Evolutionary conservation across 1,140 invertebrate species (phyloP).

Genomic region (Drosophila orena): DNA sequence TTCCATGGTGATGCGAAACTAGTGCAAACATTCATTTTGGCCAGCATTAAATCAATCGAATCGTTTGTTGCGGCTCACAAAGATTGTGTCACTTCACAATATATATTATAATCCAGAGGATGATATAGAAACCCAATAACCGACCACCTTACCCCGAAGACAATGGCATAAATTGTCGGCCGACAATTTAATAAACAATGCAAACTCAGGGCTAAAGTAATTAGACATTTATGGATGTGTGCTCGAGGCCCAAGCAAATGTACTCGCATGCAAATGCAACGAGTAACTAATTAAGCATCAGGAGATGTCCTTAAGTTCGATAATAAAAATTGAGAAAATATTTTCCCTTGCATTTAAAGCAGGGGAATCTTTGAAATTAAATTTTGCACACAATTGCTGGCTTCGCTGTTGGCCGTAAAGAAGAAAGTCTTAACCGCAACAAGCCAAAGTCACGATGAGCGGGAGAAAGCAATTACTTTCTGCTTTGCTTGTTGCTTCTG

Average conservation of each 20-base stretch:
- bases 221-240: constrained; percentile 51
- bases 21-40: constrained; percentile 17
- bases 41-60: constrained; percentile 38
- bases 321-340: no score
- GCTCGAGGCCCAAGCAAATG: constrained; percentile 31
- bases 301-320: constrained; percentile 12
- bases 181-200: constrained; percentile 72
- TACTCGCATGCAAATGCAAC: constrained; percentile 15
- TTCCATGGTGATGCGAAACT: constrained; percentile 2
- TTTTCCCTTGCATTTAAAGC: background rate
- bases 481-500: constrained; percentile 73
- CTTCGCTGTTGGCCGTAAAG: constrained; percentile 26
- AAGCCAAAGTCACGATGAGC: constrained; percentile 54
- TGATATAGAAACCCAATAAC: background rate
- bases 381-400: constrained; percentile 51
- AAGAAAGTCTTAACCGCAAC: constrained; percentile 32
- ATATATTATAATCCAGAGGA: constrained; percentile 5
- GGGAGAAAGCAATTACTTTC: constrained; percentile 80
- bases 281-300: constrained; percentile 38
- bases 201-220: constrained; percentile 47
- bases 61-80: constrained; percentile 13
- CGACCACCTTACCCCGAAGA: background rate
- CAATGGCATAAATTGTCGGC: constrained; percentile 66
- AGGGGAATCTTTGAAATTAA: constrained; percentile 53
- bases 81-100: constrained; percentile 18